Evolutionary conservation across 2,888 invertebrate genomes (phyloP).

Genomic region (Cabera pusaria): DNA sequence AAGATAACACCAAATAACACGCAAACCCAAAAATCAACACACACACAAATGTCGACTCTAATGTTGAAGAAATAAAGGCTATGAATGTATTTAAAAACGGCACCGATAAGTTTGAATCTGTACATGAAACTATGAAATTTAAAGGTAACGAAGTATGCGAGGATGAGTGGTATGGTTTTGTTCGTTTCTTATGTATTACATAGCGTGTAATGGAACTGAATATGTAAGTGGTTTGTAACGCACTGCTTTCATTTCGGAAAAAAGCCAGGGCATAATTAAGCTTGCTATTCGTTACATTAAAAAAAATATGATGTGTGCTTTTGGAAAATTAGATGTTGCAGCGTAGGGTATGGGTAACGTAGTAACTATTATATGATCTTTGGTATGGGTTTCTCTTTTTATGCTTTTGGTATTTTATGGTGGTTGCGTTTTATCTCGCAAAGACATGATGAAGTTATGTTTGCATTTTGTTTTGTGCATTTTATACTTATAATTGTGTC

Average conservation of each 20-base stretch:
- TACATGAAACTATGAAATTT: conserved; percentile 41
- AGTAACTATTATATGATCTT: too few species aligned
- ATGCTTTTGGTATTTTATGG: too few species aligned
- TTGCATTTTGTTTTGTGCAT: too few species aligned
- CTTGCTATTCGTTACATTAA: too few species aligned
- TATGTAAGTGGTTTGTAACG: conserved; percentile 7
- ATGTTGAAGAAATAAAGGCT: conserved; percentile 1
- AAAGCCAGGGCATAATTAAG: too few species aligned
- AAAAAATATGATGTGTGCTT: too few species aligned
- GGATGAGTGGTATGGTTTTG: conserved; percentile 30
- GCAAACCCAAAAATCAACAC: background rate
- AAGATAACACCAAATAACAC: conserved; percentile 28
- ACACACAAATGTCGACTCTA: conserved; percentile 19
- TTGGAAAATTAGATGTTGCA: too few species aligned
- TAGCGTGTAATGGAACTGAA: conserved; percentile 19
- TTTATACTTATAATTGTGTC: too few species aligned
- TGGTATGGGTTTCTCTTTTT: too few species aligned
- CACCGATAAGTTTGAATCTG: conserved; percentile 14
- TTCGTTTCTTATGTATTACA: conserved; percentile 17
- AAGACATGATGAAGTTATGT: too few species aligned
- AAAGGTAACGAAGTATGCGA: conserved; percentile 37
- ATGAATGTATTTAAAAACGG: background rate
- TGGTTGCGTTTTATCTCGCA: too few species aligned
- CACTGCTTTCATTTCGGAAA: background rate
- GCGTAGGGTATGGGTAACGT: too few species aligned